Evolutionary conservation across 2,113 vertebrate genomes (phyloP).

Genomic region (Probosciger aterrimus): DNA sequence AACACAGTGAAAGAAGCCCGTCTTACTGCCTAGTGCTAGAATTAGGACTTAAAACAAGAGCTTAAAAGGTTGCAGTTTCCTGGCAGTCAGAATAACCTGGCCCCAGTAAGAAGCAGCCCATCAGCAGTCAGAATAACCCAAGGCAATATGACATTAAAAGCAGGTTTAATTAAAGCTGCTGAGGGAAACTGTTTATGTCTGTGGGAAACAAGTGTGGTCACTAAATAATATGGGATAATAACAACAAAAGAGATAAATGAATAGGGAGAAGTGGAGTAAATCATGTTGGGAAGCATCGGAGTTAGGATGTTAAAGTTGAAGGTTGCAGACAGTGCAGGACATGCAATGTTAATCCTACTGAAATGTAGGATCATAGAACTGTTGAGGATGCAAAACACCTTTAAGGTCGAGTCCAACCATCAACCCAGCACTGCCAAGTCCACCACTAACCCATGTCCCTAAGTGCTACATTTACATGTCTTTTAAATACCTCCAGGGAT

Average conservation of each 20-base stretch:
- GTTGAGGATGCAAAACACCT: background rate
- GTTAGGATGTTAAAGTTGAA: background rate
- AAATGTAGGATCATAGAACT: background rate
- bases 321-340: background rate
- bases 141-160: constrained; percentile 17
- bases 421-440: background rate
- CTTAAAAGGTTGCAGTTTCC: background rate
- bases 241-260: background rate
- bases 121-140: background rate
- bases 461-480: background rate
- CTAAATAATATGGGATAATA: background rate
- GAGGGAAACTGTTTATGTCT: background rate
- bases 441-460: background rate
- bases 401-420: background rate
- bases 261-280: background rate
- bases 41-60: background rate
- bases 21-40: background rate
- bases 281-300: background rate
- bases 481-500: background rate
- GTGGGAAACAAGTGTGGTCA: background rate
- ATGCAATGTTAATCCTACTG: background rate
- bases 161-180: background rate
- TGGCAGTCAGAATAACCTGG: background rate
- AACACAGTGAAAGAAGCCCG: background rate
- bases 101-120: background rate